Evolutionary conservation across 2,113 vertebrate species (phyloP), one percentile per base, ranked within the genome.

Genomic region (Aptenodytes patagonicus): DNA sequence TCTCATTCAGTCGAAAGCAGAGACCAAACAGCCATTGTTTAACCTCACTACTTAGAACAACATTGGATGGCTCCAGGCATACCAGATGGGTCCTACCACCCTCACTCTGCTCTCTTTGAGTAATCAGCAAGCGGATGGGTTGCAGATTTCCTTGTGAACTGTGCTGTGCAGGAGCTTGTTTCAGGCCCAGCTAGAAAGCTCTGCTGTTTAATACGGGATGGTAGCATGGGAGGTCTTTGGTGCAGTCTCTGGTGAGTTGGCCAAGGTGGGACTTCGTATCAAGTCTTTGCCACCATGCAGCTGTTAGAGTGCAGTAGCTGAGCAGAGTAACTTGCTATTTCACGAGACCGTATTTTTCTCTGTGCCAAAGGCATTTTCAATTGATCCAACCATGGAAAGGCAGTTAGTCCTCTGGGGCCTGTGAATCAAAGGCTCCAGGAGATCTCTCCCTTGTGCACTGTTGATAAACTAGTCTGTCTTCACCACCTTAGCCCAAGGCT

Each of bases 61-160:
- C 0, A 0, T 1, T 60, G 90, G 89, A 78, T 90, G 64, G 25
- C 80, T 87, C 52, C 77, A 91, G 64, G 76, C 31, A 0, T 5
- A 20, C 55, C 83, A 96, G 86, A 94, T 86, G 94, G 95, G 88
- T 89, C 88, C 60, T 34, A 36, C 76, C 92, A 69, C 44, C 21
- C 75, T 92, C 55, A 1, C 54, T 76, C 11, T 42, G 38, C 68
- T 88, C 49, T 20, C 1, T 17, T 4, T 26, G 54, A 62, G 60
- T 2, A 17, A 49, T 19, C 73, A 69, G 78, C 73, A 28, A 4
- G 36, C 0, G 69, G 8, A 86, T 38, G 55, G 68, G 68, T 77
- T 93, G 80, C 83, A 92, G 46, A 60, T 47, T 46, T 54, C 87
- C 66, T 54, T 34, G 2, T 22, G 71, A 68, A 1, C 6, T 58